Conservation (phyloP, 2,797 vertebrate genomes). For the Notolepis coatsorum region DNA sequence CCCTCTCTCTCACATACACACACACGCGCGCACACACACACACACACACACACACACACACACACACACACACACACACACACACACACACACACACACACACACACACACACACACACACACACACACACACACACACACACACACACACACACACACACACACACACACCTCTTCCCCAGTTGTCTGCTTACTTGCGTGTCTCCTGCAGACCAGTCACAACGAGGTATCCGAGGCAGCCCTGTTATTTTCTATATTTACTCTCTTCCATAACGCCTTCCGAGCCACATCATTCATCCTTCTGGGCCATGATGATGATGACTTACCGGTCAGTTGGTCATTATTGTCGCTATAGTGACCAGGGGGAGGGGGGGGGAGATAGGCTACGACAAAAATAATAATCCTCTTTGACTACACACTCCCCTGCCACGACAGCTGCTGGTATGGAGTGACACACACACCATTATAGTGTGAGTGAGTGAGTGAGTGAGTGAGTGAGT, state of each 20-base stretch:
- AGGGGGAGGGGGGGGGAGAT: too few species aligned
- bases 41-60: slow-evolving; percentile 7
- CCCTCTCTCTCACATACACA: slow-evolving; percentile 16
- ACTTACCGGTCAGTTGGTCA: slow-evolving; percentile 43
- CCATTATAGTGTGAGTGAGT: slow-evolving; percentile 3
- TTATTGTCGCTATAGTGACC: slow-evolving; percentile 53
- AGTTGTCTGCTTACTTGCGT: slow-evolving; percentile 74
- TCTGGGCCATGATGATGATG: slow-evolving; percentile 37
- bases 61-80: background rate
- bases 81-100: slow-evolving; percentile 3
- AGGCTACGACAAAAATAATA: slow-evolving; percentile 71
- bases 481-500: background rate
- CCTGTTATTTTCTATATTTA: slow-evolving; percentile 78
- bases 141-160: slow-evolving; percentile 23
- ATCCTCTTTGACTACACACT: slow-evolving; percentile 65
- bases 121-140: slow-evolving; percentile 9
- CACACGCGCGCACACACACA: background rate
- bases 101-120: background rate
- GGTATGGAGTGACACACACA: slow-evolving; percentile 22
- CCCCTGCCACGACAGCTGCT: slow-evolving; percentile 66
- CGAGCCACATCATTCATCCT: slow-evolving; percentile 64
- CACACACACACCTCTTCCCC: slow-evolving; percentile 37
- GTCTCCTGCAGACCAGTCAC: slow-evolving; percentile 53
- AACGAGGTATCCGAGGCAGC: slow-evolving; percentile 70
- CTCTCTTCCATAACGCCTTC: slow-evolving; percentile 54